phyloP scores from a whole-genome alignment of 1,140 invertebrate genomes.

The Rhagoletis pomonella region DNA sequence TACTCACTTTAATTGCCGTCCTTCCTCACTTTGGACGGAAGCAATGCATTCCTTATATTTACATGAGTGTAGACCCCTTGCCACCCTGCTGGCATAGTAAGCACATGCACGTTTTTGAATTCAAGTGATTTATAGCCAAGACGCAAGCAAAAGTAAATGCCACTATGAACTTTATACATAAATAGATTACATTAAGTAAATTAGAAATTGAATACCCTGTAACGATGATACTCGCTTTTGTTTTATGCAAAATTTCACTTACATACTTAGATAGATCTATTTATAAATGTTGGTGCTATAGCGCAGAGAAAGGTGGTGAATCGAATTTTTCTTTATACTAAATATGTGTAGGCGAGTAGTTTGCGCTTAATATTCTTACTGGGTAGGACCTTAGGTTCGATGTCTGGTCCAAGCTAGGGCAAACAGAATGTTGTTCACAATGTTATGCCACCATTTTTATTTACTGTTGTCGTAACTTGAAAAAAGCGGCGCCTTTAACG shows the following conservation, averaged over 20 bases:
- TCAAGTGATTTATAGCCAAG: slow-evolving; percentile 15
- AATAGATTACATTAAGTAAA: slow-evolving; percentile 50
- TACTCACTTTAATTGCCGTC: background rate
- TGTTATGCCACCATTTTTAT: too few species aligned
- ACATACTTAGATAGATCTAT: background rate
- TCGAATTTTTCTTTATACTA: too few species aligned
- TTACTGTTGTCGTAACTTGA: too few species aligned
- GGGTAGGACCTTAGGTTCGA: too few species aligned
- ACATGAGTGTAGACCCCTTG: background rate
- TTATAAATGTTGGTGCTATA: too few species aligned
- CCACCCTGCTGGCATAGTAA: background rate
- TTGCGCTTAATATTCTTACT: too few species aligned
- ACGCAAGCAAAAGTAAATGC: background rate
- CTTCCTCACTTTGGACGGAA: background rate
- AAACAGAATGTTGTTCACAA: too few species aligned
- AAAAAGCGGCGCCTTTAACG: too few species aligned
- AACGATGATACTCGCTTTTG: background rate
- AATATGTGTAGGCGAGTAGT: too few species aligned
- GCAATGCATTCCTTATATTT: too few species aligned
- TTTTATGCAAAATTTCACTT: background rate
- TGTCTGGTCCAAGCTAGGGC: too few species aligned
- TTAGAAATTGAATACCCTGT: slow-evolving; percentile 3
- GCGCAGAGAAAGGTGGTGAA: too few species aligned
- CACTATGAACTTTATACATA: background rate
- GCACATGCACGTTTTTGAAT: slow-evolving; percentile 24